These are phyloP conservation scores for Deilephila porcellus DNA, from an alignment of 2,888 invertebrate species.

Conservation along the genomic window DNA sequence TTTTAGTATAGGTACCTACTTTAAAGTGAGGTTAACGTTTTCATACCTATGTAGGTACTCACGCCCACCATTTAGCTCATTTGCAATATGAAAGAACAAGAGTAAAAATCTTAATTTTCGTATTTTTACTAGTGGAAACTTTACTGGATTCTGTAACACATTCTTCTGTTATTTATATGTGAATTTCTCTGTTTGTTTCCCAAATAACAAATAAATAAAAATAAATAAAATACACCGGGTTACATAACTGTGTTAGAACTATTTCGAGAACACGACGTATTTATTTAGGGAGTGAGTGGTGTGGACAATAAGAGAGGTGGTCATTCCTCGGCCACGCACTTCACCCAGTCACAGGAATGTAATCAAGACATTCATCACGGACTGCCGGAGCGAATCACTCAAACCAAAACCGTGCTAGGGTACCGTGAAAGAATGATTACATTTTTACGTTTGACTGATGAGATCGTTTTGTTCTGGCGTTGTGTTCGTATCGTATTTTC, in stretches of 20 bases:
- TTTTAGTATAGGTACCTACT: too few species aligned
- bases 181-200: too few species aligned
- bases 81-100: too few species aligned
- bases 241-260: not conserved
- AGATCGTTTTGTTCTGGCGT: slow-evolving; percentile 45
- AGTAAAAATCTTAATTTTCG: too few species aligned
- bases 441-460: slow-evolving; percentile 61
- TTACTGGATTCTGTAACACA: too few species aligned
- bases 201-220: too few species aligned
- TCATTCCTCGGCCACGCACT: slow-evolving; percentile 69
- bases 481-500: slow-evolving; percentile 33
- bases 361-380: slow-evolving; percentile 75
- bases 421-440: slow-evolving; percentile 59
- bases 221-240: too few species aligned
- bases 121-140: too few species aligned
- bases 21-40: too few species aligned
- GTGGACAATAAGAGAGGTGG: slow-evolving; percentile 68
- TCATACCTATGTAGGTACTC: too few species aligned
- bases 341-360: slow-evolving; percentile 69
- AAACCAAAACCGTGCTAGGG: slow-evolving; percentile 51
- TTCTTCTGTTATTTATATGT: too few species aligned
- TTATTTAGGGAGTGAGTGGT: slow-evolving; percentile 51
- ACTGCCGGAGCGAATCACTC: slow-evolving; percentile 56
- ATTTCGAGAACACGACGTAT: slow-evolving; percentile 42
- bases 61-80: too few species aligned